Evolutionary conservation across 2,888 invertebrate species (phyloP).

Genomic region (Atherix ibis): DNA sequence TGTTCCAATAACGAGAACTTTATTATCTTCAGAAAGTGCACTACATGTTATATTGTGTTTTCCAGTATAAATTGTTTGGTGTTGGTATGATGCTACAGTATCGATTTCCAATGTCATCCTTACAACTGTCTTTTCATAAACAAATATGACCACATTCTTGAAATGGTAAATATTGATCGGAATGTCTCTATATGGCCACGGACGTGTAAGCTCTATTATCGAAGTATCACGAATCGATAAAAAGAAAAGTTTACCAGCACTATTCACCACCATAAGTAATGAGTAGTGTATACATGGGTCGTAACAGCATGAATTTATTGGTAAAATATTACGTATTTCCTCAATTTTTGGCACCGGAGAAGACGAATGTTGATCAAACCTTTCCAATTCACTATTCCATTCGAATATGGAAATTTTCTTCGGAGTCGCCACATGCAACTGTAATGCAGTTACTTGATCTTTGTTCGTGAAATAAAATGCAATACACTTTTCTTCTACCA

Average conservation of each 20-base stretch:
- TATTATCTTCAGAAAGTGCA: constrained; percentile 19
- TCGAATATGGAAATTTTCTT: too few relatives aligned
- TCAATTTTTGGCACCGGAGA: neutral
- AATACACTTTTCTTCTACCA: constrained; percentile 8
- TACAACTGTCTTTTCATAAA: constrained; percentile 16
- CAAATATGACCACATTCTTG: constrained; percentile 14
- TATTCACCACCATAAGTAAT: constrained; percentile 22
- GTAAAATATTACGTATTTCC: neutral
- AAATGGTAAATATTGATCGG: constrained; percentile 10
- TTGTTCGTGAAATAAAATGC: constrained; percentile 22
- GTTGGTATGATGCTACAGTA: constrained; percentile 9
- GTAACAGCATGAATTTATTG: too few relatives aligned
- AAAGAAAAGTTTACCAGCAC: constrained; percentile 16
- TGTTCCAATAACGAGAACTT: constrained; percentile 27
- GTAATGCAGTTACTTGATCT: too few relatives aligned
- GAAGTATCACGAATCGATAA: constrained; percentile 18
- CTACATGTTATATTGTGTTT: constrained; percentile 25
- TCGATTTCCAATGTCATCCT: constrained; percentile 13
- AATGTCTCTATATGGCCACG: constrained; percentile 14
- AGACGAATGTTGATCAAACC: constrained; percentile 12
- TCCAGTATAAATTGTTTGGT: too few relatives aligned
- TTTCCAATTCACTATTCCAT: constrained; percentile 17
- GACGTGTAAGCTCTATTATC: constrained; percentile 13
- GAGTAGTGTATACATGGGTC: too few relatives aligned
- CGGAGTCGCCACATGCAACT: too few relatives aligned